Base-by-base conservation (phyloP, 2,113 vertebrate genomes). In the Ptilonorhynchus violaceus region DNA sequence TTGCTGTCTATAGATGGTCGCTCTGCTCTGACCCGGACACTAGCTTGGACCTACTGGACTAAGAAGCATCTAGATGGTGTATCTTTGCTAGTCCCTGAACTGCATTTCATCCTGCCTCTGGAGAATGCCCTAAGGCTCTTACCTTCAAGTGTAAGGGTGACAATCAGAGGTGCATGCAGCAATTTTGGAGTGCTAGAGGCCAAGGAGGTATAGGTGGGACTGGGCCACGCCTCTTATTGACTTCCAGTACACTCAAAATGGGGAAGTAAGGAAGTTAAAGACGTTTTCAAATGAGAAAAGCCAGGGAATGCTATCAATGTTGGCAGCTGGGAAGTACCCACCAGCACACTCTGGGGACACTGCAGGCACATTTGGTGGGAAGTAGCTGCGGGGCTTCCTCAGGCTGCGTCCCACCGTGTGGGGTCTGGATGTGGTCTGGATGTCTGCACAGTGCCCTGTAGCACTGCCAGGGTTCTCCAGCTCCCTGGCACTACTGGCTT, bases 361-460 rank as follows among this genome's bases (percentile, higher is more conserved):
- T 2, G 25, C 46, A 78, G 46, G 17, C 11, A 8, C 21, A 0
- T n/a, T 22, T 42, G 39, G 8, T 75, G 73, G 42, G 52, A 90
- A 63, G 35, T 20, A 46, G 33, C 79, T 73, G 22, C 56, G 23
- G 42, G 77, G 41, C 16, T 56, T 83, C 37, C 24, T 60, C 6
- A 4, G 53, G 62, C 44, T 73, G 31, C 0, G 0, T 78, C 30
- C 30, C 10, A 33, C 28, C 10, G 22, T 39, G 30, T 11, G 9
- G 47, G 22, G 13, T 85, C 39, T 1, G 13, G 66, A 35, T 85
- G 75, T 5, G 69, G 13, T 85, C 39, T 1, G 13, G 66, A 35
- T 85, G 75, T 5, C 37, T 42, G 4, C 14, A 9, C 23, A 6
- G 56, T 50, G 58, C 42, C 55, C 75, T 11, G 18, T 10, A 9